Evolutionary conservation across 2,797 vertebrate genomes (phyloP).

Genomic region (Xiphophorus birchmanni): DNA sequence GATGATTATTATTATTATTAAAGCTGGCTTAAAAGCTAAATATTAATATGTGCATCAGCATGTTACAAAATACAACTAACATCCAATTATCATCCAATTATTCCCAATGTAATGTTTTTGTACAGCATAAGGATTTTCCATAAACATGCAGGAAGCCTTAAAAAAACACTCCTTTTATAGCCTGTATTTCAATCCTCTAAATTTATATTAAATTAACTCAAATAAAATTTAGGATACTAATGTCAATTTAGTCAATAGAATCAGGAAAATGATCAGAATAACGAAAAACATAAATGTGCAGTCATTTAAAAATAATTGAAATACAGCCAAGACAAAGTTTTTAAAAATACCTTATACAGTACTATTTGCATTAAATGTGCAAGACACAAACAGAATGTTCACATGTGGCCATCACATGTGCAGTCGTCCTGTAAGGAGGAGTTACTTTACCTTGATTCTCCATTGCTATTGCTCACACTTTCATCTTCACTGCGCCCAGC

Average conservation of each 20-base stretch:
- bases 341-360: neutral
- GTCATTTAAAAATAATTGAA: neutral
- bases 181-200: neutral
- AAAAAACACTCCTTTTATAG: neutral
- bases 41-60: neutral
- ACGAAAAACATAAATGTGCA: neutral
- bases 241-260: neutral
- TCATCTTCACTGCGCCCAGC: conserved; percentile 97
- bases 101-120: neutral
- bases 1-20: neutral
- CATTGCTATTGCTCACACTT: conserved; percentile 94
- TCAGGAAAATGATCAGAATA: neutral
- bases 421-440: neutral
- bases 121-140: neutral
- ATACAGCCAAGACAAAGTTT: neutral
- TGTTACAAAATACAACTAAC: neutral
- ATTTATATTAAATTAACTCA: neutral
- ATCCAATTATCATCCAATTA: neutral
- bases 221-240: neutral
- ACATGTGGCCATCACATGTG: neutral
- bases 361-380: neutral
- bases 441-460: conserved; percentile 90
- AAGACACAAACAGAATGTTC: neutral
- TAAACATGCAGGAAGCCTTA: neutral
- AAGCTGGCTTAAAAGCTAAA: neutral